Base-by-base conservation (phyloP, 2,797 vertebrate genomes). In the Periparus ater region DNA sequence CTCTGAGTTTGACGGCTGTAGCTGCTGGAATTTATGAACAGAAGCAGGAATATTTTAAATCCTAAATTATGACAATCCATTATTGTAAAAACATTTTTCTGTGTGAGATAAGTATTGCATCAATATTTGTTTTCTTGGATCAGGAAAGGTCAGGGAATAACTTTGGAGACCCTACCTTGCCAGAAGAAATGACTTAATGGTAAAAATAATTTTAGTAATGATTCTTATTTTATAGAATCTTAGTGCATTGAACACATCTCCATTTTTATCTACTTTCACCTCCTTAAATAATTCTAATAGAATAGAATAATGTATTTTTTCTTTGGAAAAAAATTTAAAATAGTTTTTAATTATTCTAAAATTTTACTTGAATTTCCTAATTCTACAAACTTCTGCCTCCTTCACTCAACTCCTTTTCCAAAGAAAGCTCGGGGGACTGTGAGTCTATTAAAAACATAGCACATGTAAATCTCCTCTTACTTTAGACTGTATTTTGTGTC, bases 121-220 rank as follows among this genome's bases (percentile, higher is more conserved):
- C 29, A 45, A 9, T 38, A 68, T 75, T 85, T 68, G 12, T 55
- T 76, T 5, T 0, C 29, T 62, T 27, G 62, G 27, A n/a, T 53
- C 0, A 0, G 19, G 15, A 79, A 68, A 57, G 27, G 8, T 62
- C 48, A 65, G 40, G 18, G 19, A 54, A 26, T 44, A 50, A 47
- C 10, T 91, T 27, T 45, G 47, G n/a, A 66, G 22, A 62, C 8
- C 3, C 30, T 26, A n/a, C 17, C 68, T 79, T 73, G 17, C 17
- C 57, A 76, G 30, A 63, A 76, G 11, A 78, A 85, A 90, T 54
- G 2, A 50, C 23, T 55, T 74, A 45, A 9, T 36, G 7, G 8
- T 42, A 85, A 90, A 85, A 67, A 17, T 13, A 79, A 66, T 40
- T 53, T 21, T 47, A 68, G 54, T 42, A 73, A 40, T 3, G 1